Conservation (phyloP, 2,113 vertebrate genomes). For the Mobula birostris region DNA sequence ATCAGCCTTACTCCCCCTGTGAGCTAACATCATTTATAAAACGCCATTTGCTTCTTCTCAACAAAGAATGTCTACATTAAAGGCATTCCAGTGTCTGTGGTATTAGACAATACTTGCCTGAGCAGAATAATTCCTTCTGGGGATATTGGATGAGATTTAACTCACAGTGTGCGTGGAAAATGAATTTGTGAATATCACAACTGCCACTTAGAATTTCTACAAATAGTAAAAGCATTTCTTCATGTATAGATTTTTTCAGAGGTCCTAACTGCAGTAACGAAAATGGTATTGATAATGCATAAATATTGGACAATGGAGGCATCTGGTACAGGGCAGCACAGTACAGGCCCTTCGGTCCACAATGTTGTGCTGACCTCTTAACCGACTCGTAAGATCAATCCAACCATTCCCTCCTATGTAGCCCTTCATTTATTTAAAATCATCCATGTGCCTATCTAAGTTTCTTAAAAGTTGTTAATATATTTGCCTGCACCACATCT, state of each 20-base stretch:
- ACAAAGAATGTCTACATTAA: background rate
- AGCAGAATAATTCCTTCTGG: background rate
- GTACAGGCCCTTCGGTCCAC: too few relatives aligned
- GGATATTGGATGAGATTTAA: background rate
- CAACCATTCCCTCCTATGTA: too few relatives aligned
- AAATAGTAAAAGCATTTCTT: background rate
- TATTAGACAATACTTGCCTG: background rate
- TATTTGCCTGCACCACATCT: too few relatives aligned
- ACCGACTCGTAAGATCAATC: too few relatives aligned
- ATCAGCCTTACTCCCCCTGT: background rate
- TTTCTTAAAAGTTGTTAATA: too few relatives aligned
- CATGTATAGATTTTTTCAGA: background rate
- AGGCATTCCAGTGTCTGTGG: slow-evolving; percentile 16
- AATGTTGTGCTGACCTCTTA: too few relatives aligned
- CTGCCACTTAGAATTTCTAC: background rate
- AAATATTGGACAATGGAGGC: background rate
- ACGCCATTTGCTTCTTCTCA: background rate
- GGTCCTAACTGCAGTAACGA: too few relatives aligned
- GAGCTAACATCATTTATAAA: background rate
- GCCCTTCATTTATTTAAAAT: too few relatives aligned
- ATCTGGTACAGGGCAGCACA: too few relatives aligned
- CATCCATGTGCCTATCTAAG: too few relatives aligned
- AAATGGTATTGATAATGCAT: background rate
- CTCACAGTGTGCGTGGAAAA: background rate
- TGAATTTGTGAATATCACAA: background rate